Evolutionary conservation across 1,140 invertebrate genomes (phyloP).

Genomic region (Halyomorpha halys): DNA sequence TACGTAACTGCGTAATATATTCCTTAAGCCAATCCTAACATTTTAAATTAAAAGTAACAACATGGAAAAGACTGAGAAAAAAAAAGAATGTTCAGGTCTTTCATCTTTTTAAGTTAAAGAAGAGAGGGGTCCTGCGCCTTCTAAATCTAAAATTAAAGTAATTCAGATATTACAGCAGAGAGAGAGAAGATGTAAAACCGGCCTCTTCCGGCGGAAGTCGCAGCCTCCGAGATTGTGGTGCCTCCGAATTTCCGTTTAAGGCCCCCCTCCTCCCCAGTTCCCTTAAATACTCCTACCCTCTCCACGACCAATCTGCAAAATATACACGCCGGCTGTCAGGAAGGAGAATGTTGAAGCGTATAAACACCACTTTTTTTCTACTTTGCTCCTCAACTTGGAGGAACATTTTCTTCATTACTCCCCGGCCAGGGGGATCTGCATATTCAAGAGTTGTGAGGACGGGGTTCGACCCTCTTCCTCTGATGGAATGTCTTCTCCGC

Average conservation of each 20-base stretch:
- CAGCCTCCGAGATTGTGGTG: too few species aligned
- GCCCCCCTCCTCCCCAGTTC: not conserved
- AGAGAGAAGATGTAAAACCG: too few species aligned
- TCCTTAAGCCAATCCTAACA: too few species aligned
- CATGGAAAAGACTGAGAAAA: too few species aligned
- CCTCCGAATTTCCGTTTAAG: not conserved
- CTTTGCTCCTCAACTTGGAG: not conserved
- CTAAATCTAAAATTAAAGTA: too few species aligned
- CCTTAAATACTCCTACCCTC: not conserved
- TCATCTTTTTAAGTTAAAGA: too few species aligned
- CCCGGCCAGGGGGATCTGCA: constrained; percentile 7
- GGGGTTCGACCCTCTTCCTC: not conserved
- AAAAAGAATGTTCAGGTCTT: too few species aligned
- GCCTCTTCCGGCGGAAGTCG: too few species aligned
- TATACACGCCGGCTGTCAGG: not conserved
- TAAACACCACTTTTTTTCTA: not conserved
- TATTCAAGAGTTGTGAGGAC: constrained; percentile 1
- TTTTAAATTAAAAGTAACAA: too few species aligned
- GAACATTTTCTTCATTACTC: constrained; percentile 7
- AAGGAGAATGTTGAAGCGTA: constrained; percentile 4
- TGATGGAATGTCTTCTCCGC: constrained; percentile 4
- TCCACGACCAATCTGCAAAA: not conserved
- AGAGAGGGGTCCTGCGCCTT: too few species aligned
- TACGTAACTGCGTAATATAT: too few species aligned
- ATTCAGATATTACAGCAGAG: too few species aligned